Evolutionary conservation across 2,113 vertebrate species (phyloP).

Genomic region (Tragelaphus buxtoni): DNA sequence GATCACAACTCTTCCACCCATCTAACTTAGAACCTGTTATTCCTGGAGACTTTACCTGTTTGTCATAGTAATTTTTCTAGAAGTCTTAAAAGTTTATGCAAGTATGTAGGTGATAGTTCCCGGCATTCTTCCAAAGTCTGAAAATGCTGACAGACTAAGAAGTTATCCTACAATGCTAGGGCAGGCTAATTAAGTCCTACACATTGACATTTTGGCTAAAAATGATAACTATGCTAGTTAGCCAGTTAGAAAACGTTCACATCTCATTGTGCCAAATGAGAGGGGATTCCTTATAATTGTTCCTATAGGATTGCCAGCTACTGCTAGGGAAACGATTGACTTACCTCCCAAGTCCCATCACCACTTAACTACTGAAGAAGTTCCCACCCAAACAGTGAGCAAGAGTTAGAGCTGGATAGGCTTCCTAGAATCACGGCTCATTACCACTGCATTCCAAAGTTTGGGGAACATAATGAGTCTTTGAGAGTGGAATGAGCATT

Average conservation of each 20-base stretch:
- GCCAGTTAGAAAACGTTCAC: conserved; percentile 78
- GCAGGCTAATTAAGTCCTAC: conserved; percentile 84
- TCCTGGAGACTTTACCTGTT: conserved; percentile 18
- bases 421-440: conserved; percentile 41
- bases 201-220: conserved; percentile 82
- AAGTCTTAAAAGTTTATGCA: conserved; percentile 42
- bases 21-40: not conserved
- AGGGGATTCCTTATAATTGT: conserved; percentile 80
- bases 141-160: conserved; percentile 76
- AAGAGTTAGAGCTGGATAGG: conserved; percentile 15
- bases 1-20: not conserved
- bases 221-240: conserved; percentile 81
- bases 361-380: conserved; percentile 35
- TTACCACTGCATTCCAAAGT: conserved; percentile 32
- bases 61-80: conserved; percentile 16
- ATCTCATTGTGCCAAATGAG: conserved; percentile 82
- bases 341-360: conserved; percentile 52
- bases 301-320: conserved; percentile 79
- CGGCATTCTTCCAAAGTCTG: conserved; percentile 36
- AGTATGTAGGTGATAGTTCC: conserved; percentile 35
- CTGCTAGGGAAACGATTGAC: conserved; percentile 73
- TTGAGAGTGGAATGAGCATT: conserved; percentile 4
- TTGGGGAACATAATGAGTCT: conserved; percentile 52
- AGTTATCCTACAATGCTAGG: conserved; percentile 79
- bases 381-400: conserved; percentile 40